Percentiles rank a stretch among this genome's conserved stretches.
Conservation (phyloP, 2,797 vertebrate species). For the Coregonus sp. region DNA sequence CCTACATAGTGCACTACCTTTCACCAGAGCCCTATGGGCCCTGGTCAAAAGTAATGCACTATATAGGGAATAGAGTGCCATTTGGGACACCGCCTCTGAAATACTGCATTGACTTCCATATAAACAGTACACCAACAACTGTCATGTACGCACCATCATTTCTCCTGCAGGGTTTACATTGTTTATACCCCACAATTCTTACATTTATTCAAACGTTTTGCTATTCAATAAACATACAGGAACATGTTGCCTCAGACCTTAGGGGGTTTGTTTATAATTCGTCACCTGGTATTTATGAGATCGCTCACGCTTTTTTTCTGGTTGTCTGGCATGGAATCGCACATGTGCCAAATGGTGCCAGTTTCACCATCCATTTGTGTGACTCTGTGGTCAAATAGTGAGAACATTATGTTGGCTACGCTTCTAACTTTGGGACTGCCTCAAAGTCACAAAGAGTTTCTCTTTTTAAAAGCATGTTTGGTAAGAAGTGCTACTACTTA, state of each 20-base stretch:
- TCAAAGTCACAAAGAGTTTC: constrained; percentile 29
- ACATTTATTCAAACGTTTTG: constrained; percentile 61
- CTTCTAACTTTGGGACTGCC: constrained; percentile 26
- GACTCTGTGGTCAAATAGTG: constrained; percentile 17
- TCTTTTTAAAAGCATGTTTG: constrained; percentile 63
- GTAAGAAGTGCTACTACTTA: constrained; percentile 71
- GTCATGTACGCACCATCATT: constrained; percentile 42
- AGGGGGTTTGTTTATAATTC: constrained; percentile 59
- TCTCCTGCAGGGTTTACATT: constrained; percentile 23
- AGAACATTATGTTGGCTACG: constrained; percentile 28
- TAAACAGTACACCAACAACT: constrained; percentile 54
- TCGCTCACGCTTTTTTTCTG: constrained; percentile 29
- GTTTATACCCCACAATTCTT: constrained; percentile 64
- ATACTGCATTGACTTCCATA: constrained; percentile 29
- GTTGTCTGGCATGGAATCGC: constrained; percentile 4
- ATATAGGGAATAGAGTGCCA: background rate
- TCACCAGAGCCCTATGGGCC: background rate
- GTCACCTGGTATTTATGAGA: constrained; percentile 54
- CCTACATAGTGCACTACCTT: background rate
- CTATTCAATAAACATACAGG: constrained; percentile 83
- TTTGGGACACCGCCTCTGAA: background rate
- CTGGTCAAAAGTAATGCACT: background rate
- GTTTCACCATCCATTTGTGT: constrained; percentile 15
- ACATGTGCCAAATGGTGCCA: constrained; percentile 1
- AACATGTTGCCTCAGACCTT: constrained; percentile 71